These are phyloP conservation scores for Micromesistius poutassou DNA, from an alignment of 2,797 vertebrate species.

Conservation along the genomic window DNA sequence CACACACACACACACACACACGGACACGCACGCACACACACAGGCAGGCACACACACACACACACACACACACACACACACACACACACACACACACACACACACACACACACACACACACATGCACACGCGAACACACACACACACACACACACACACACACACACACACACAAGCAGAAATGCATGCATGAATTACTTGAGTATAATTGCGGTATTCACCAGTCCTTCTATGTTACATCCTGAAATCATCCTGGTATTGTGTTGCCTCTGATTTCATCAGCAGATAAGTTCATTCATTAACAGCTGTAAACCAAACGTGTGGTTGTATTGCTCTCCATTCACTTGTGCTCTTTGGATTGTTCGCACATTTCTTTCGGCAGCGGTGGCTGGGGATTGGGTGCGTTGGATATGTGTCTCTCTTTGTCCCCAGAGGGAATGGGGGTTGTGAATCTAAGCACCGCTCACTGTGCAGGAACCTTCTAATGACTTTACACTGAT, in stretches of 20 bases:
- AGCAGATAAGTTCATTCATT: constrained; percentile 54
- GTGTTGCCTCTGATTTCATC: constrained; percentile 65
- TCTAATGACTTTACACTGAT: constrained; percentile 4
- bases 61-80: neutral
- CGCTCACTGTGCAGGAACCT: neutral
- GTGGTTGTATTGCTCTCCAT: no score
- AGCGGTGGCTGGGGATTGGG: neutral
- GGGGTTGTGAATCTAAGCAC: neutral
- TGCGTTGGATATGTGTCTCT: constrained; percentile 20
- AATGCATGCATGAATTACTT: constrained; percentile 1
- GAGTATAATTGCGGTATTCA: constrained; percentile 28
- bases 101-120: no score
- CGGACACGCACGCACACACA: neutral
- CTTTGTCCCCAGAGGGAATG: neutral
- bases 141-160: no score
- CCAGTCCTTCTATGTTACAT: constrained; percentile 21
- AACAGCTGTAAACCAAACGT: constrained; percentile 48
- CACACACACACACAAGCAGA: constrained; percentile 4
- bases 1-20: neutral
- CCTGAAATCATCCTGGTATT: constrained; percentile 37
- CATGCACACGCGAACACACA: no score
- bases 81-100: no score
- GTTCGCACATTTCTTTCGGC: neutral
- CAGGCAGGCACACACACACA: neutral
- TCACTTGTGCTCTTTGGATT: neutral